Conservation (phyloP, 1,140 invertebrate species). For the Sesamia nonagrioides region DNA sequence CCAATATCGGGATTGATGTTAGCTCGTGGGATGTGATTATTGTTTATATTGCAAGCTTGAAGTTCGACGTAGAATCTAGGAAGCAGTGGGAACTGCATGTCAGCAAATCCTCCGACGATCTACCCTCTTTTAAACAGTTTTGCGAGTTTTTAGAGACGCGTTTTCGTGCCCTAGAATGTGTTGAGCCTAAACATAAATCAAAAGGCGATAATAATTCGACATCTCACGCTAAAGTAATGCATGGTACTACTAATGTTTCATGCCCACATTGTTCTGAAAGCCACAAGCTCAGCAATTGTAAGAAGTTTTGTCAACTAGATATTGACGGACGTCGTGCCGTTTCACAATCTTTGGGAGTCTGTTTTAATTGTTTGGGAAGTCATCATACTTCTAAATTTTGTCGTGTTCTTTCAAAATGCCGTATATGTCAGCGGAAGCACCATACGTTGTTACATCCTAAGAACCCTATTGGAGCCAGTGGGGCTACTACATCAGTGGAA, state of each 20-base stretch:
- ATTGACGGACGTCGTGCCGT: neutral
- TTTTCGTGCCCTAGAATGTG: slow-evolving; percentile 27
- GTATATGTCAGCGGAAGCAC: slow-evolving; percentile 2
- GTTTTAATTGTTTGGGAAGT: slow-evolving; percentile 33
- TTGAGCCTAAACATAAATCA: slow-evolving; percentile 4
- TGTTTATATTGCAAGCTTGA: neutral
- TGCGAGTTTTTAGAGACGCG: slow-evolving; percentile 34
- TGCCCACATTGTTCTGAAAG: slow-evolving; percentile 23
- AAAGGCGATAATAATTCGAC: neutral
- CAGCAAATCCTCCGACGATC: too few species aligned
- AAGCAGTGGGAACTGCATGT: too few species aligned
- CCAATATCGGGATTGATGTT: slow-evolving; percentile 1
- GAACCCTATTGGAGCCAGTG: neutral
- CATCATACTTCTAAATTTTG: slow-evolving; percentile 10
- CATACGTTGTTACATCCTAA: slow-evolving; percentile 4
- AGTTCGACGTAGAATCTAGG: slow-evolving; percentile 1
- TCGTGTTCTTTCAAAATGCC: neutral
- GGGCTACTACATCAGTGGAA: neutral
- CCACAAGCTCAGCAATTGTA: slow-evolving; percentile 10
- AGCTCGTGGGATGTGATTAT: neutral
- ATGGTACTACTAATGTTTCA: neutral
- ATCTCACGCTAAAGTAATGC: slow-evolving; percentile 17
- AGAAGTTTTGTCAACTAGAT: slow-evolving; percentile 25
- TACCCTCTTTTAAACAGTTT: neutral
- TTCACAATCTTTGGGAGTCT: slow-evolving; percentile 5